Evolutionary conservation across 2,797 vertebrate species (phyloP), one percentile per base, ranked within the genome.

Genomic region (Cyprinodon diabolis): DNA sequence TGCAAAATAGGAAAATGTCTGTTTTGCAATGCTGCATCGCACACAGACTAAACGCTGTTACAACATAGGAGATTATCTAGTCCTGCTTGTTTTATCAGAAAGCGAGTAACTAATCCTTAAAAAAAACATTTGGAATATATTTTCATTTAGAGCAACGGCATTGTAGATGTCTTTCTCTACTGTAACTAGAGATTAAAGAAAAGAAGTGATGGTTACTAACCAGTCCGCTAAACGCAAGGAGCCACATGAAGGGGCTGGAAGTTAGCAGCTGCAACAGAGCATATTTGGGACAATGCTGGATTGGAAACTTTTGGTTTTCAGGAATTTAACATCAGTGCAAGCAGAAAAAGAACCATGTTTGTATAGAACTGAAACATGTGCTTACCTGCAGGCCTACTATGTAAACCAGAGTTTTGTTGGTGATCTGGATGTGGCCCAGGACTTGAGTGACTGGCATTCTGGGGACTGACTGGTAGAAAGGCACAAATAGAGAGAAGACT

Each of bases 341-440:
- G 2, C 67, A 14, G 9, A 76, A 72, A 71, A 1, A 74, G 5
- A 71, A 1, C 5, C 17, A 49, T 0, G 62, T 62, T 14, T 12
- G 35, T 11, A 66, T 15, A 30, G 7, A 2, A 10, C 17, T 13
- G 62, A 66, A 68, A 49, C 5, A 30, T 10, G 21, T 11, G 51
- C 71, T 74, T 40, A 94, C 93, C 91, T 94, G 93, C 80, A 94
- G 60, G 68, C 93, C 91, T 12, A 94, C 90, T 69, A 99, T 94
- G 90, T 99, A 99, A 87, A 99, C 96, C 88, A 99, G 90, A 47
- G 98, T 96, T 92, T 99, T 99, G 95, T 98, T 99, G 86, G 97
- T 99, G 94, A 99, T 96, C 84, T 96, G 94, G 89, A 99, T 93
- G 58, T 95, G 95, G 40, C 97, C 96, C 89, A 99, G 93, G 71